A percentile compares a stretch with the other conserved stretches of the same genome.
Conservation (phyloP, 1,140 invertebrate species). For the Temnothorax longispinosus region DNA sequence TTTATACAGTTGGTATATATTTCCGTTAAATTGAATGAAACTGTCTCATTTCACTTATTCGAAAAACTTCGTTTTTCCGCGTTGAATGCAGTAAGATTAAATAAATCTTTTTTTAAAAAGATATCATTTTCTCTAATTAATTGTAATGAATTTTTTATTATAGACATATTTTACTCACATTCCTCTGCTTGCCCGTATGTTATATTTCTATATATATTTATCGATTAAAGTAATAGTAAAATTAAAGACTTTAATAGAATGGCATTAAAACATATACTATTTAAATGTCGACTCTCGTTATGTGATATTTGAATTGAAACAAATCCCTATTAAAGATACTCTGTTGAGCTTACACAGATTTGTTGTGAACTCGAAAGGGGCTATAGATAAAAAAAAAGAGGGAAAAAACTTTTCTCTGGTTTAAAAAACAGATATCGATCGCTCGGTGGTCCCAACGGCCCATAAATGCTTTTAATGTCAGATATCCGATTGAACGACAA, state of each 20-base stretch:
- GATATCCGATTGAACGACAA: conserved; percentile 62
- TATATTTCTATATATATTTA: background rate
- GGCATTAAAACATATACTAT: background rate
- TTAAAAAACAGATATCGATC: conserved; percentile 56
- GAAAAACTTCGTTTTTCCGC: background rate
- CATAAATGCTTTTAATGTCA: conserved; percentile 62
- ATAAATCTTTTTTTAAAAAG: background rate
- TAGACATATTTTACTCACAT: background rate
- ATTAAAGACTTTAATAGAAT: conserved; percentile 18
- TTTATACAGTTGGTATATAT: background rate
- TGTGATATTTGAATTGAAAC: background rate
- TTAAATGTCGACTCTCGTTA: background rate
- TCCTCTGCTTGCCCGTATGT: background rate
- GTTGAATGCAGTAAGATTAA: background rate
- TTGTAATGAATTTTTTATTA: background rate
- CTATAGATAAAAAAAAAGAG: conserved; percentile 10
- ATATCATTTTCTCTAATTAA: too few relatives aligned
- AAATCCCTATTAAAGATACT: conserved; percentile 41
- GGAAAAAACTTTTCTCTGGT: conserved; percentile 36
- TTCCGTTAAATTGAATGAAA: conserved; percentile 15
- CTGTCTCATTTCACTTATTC: conserved; percentile 1
- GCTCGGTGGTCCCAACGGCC: conserved; percentile 44
- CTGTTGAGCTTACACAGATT: conserved; percentile 28
- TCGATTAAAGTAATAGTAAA: background rate
- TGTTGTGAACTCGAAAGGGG: conserved; percentile 37